phyloP scores from a whole-genome alignment of 1,140 invertebrate species.

The Rhopalosiphum padi region DNA sequence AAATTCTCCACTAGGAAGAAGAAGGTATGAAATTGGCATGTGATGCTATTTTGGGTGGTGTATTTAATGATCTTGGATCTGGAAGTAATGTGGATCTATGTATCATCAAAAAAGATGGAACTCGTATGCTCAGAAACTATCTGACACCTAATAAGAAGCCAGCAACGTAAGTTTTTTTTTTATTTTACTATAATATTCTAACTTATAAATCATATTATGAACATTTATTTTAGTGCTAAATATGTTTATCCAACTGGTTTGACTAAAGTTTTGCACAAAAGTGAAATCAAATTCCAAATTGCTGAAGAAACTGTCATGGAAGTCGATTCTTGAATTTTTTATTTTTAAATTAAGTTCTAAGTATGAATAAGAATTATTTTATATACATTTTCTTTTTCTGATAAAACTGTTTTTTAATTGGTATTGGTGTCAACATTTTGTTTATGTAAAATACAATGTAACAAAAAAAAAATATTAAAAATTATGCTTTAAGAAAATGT shows the following conservation, averaged over 20 bases:
- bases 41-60: slow-evolving; percentile 93
- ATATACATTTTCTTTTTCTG: not conserved
- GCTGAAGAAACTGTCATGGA: slow-evolving; percentile 41
- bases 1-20: slow-evolving; percentile 72
- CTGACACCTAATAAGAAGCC: slow-evolving; percentile 50
- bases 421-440: not conserved
- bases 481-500: not conserved
- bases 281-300: slow-evolving; percentile 40
- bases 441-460: not conserved
- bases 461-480: not conserved
- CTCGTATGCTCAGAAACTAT: slow-evolving; percentile 43
- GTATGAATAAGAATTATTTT: not conserved
- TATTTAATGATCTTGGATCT: slow-evolving; percentile 97
- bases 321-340: slow-evolving; percentile 12
- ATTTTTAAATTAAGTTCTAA: not conserved
- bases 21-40: slow-evolving; percentile 89
- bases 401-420: not conserved
- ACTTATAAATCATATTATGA: not conserved
- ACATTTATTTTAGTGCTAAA: slow-evolving; percentile 2
- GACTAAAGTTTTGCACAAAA: slow-evolving; percentile 27
- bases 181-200: not conserved
- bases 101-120: slow-evolving; percentile 81
- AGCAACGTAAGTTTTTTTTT: slow-evolving; percentile 39
- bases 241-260: slow-evolving; percentile 37
- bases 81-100: slow-evolving; percentile 96